These are phyloP conservation scores for Montipora foliosa DNA, from an alignment of 64 coral and sea anemone species.

Conservation along the genomic window DNA sequence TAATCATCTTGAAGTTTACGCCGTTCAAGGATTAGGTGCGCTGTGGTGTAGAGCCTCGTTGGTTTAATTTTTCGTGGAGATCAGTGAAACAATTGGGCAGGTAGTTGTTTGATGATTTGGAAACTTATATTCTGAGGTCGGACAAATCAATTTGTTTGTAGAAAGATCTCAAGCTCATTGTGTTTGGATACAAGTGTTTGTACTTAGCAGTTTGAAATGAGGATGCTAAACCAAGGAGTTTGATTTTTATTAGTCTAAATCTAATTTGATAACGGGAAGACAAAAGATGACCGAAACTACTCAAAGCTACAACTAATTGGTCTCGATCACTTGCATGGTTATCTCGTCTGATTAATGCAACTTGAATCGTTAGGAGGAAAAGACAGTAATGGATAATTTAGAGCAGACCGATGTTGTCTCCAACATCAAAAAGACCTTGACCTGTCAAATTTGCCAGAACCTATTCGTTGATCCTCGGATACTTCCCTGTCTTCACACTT, in stretches of 20 bases:
- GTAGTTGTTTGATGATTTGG: not conserved
- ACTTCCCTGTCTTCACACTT: slow-evolving; percentile 74
- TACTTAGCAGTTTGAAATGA: not conserved
- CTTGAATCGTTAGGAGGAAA: not conserved
- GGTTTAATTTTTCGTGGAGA: not conserved
- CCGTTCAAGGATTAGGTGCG: not conserved
- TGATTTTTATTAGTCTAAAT: not conserved
- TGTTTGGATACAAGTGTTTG: not conserved
- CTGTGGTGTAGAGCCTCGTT: no score
- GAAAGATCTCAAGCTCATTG: not conserved
- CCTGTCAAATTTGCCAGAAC: slow-evolving; percentile 46
- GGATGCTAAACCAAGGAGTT: not conserved
- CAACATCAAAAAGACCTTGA: slow-evolving; percentile 63
- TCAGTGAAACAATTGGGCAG: not conserved
- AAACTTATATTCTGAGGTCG: not conserved
- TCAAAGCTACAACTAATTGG: not conserved
- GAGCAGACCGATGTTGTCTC: slow-evolving; percentile 37
- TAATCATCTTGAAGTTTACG: not conserved
- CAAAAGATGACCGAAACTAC: not conserved
- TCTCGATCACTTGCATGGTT: not conserved
- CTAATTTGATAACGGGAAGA: not conserved
- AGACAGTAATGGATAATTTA: not conserved
- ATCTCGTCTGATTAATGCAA: not conserved
- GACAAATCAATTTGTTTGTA: not conserved
- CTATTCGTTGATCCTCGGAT: slow-evolving; percentile 67